Conservation (phyloP, 2,113 vertebrate genomes). For the Morone chrysops region DNA sequence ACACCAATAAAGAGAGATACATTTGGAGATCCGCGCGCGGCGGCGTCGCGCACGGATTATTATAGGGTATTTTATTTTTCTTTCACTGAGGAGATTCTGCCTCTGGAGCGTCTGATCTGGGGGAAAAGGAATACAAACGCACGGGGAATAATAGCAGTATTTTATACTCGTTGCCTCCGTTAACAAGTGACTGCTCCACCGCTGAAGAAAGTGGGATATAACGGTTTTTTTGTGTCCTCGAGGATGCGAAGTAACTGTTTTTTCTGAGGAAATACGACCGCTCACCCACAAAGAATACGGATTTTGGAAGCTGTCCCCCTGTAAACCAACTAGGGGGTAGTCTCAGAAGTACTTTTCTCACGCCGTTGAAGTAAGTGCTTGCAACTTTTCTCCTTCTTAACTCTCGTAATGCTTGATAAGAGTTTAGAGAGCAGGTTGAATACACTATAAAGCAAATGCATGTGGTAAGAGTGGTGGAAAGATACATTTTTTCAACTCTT, state of each 20-base stretch:
- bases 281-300: slow-evolving; percentile 30
- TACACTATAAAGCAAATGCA: fast-evolving
- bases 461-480: background rate
- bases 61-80: slow-evolving; percentile 55
- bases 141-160: slow-evolving; percentile 55
- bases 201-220: slow-evolving; percentile 61
- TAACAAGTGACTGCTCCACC: slow-evolving; percentile 64
- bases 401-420: background rate
- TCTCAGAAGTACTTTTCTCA: slow-evolving; percentile 22
- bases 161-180: slow-evolving; percentile 40
- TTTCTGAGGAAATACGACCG: slow-evolving; percentile 44
- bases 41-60: slow-evolving; percentile 73
- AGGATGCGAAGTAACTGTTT: slow-evolving; percentile 59
- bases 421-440: background rate
- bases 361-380: slow-evolving; percentile 72
- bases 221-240: background rate
- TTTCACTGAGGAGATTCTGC: slow-evolving; percentile 45
- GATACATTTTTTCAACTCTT: background rate
- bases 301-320: slow-evolving; percentile 62
- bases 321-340: slow-evolving; percentile 45
- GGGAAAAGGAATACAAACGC: slow-evolving; percentile 66
- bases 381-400: slow-evolving; percentile 36
- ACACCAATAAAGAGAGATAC: slow-evolving; percentile 55
- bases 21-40: slow-evolving; percentile 61
- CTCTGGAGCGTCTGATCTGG: slow-evolving; percentile 47